A percentile compares a stretch with the other conserved stretches of the same genome.
Conservation (phyloP, 2,797 vertebrate species). For the Esox lucius region DNA sequence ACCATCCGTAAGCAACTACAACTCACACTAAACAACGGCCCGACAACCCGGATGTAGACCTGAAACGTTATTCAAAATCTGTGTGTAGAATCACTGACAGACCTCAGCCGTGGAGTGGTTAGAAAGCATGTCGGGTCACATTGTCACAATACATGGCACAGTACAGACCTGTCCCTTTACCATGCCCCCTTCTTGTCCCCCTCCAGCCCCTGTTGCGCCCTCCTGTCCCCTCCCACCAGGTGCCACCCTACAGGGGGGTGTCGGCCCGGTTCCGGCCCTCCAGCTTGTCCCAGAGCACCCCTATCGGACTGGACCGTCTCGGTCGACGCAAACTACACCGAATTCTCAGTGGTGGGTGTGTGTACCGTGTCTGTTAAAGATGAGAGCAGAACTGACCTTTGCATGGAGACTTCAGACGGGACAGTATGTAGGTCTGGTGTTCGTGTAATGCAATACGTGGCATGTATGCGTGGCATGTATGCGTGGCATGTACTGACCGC, state of each 20-base stretch:
- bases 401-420: no score
- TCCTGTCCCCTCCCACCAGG: conserved; percentile 89
- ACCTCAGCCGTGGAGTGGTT: no score
- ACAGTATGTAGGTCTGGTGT: no score
- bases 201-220: conserved; percentile 82
- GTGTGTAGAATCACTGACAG: no score
- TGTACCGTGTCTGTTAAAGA: neutral
- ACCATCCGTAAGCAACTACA: conserved; percentile 85
- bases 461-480: no score
- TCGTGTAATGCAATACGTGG: no score
- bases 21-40: neutral
- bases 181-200: neutral
- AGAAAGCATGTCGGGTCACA: no score
- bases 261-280: conserved; percentile 89
- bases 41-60: neutral
- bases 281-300: conserved; percentile 92
- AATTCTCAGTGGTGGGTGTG: conserved; percentile 75
- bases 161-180: neutral
- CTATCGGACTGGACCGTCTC: conserved; percentile 91
- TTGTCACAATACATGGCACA: no score
- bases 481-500: neutral
- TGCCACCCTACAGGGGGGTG: conserved; percentile 91
- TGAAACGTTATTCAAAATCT: no score
- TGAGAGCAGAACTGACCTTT: no score
- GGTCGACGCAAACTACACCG: conserved; percentile 79